phyloP scores from a whole-genome alignment of 2,113 vertebrate genomes.

The Cryptomyrus ogoouensis region DNA sequence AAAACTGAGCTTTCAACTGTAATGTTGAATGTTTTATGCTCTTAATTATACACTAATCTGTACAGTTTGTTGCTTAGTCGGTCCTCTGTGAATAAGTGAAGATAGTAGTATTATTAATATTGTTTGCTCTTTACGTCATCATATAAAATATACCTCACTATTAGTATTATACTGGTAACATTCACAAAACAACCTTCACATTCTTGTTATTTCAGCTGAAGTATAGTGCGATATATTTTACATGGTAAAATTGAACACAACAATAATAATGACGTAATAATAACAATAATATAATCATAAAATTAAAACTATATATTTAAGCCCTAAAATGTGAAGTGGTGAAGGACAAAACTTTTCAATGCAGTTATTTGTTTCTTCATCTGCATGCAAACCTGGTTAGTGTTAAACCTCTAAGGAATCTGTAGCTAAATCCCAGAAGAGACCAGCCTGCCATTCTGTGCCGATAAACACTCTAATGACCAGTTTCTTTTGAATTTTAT shows the following conservation, averaged over 20 bases:
- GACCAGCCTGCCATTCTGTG: not conserved
- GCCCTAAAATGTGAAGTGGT: not conserved
- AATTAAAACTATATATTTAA: too few relatives aligned
- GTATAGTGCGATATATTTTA: not conserved
- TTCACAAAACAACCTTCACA: not conserved
- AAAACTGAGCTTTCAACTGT: not conserved
- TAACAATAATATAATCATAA: too few relatives aligned
- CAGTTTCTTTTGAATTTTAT: not conserved
- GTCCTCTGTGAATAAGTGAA: not conserved
- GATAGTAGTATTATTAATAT: not conserved
- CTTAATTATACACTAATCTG: too few relatives aligned
- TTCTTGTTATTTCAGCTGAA: not conserved
- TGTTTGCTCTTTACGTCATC: not conserved
- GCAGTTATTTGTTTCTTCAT: not conserved
- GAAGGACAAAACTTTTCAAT: not conserved
- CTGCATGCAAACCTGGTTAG: not conserved
- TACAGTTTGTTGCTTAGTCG: not conserved
- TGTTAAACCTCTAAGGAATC: not conserved
- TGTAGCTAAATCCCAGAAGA: not conserved
- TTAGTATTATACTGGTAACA: not conserved
- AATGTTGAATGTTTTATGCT: not conserved
- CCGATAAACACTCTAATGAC: not conserved
- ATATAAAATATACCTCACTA: not conserved
- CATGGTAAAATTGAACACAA: not conserved
- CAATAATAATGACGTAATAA: too few relatives aligned